Percentiles rank a stretch among this genome's conserved stretches.
Evolutionary conservation across 1,140 invertebrate genomes (phyloP).

Genomic region (Drosophila gunungcola): DNA sequence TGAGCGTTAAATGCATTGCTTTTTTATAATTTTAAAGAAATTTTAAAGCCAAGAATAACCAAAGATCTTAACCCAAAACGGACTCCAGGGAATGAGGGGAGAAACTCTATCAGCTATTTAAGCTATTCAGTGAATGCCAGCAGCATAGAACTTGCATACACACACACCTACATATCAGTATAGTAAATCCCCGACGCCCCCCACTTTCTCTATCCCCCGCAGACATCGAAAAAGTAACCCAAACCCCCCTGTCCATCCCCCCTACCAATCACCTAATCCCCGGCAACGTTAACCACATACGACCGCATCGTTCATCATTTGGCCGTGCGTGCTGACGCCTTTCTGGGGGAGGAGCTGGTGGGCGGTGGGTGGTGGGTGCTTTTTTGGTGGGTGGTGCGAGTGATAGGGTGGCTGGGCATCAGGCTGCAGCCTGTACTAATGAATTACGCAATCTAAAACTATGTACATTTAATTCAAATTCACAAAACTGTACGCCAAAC

Average conservation of each 20-base stretch:
- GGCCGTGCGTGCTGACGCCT: slow-evolving; percentile 64
- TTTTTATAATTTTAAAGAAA: background rate
- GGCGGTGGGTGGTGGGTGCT: slow-evolving; percentile 6
- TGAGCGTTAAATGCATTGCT: no score
- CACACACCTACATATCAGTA: slow-evolving; percentile 23
- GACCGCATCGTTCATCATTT: slow-evolving; percentile 84
- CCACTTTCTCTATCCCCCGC: slow-evolving; percentile 1
- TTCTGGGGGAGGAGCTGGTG: slow-evolving; percentile 5
- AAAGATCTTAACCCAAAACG: background rate
- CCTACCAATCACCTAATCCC: slow-evolving; percentile 37
- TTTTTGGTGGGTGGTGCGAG: slow-evolving; percentile 12
- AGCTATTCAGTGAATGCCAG: slow-evolving; percentile 28
- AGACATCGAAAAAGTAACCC: slow-evolving; percentile 21
- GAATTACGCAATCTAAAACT: slow-evolving; percentile 85
- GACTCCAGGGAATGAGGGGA: slow-evolving; percentile 12
- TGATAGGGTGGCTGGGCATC: slow-evolving; percentile 53
- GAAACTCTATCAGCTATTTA: slow-evolving; percentile 43
- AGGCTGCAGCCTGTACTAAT: slow-evolving; percentile 79
- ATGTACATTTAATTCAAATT: slow-evolving; percentile 84
- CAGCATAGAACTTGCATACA: slow-evolving; percentile 14
- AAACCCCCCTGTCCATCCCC: background rate
- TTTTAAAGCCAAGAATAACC: background rate
- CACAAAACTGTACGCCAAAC: slow-evolving; percentile 83
- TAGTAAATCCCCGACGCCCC: slow-evolving; percentile 36
- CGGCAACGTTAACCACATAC: slow-evolving; percentile 74